Conservation (phyloP, 2,888 invertebrate genomes). For the Atethmia centrago region DNA sequence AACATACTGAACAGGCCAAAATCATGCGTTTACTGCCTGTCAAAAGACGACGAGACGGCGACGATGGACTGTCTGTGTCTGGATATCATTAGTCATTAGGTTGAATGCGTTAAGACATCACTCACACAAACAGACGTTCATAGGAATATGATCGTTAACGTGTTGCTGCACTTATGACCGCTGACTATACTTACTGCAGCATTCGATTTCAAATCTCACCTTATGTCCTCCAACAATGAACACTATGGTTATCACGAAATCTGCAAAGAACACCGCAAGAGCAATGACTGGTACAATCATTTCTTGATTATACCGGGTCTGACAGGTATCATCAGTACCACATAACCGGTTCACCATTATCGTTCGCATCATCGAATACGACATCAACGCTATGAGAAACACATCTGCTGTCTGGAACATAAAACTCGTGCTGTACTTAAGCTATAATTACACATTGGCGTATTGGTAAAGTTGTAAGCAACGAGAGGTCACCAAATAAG, state of each 20-base stretch:
- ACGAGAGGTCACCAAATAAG: not conserved
- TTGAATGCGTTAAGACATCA: no score
- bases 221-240: slow-evolving; percentile 28
- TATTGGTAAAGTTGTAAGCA: not conserved
- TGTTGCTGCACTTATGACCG: no score
- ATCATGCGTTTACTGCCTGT: no score
- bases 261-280: not conserved
- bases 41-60: no score
- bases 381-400: not conserved
- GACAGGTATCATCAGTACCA: not conserved
- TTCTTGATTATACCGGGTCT: not conserved
- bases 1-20: no score
- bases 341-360: not conserved
- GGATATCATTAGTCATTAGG: no score
- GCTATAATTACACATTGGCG: not conserved
- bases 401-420: slow-evolving; percentile 25
- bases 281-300: not conserved
- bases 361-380: not conserved
- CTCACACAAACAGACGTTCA: no score
- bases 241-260: slow-evolving; percentile 9
- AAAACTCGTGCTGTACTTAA: not conserved
- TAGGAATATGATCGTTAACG: no score
- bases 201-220: slow-evolving; percentile 8
- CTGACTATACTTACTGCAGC: not conserved
- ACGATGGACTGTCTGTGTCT: no score